Evolutionary conservation across 2,888 invertebrate species (phyloP).

Genomic region (Himalopsyche kuldschensis): DNA sequence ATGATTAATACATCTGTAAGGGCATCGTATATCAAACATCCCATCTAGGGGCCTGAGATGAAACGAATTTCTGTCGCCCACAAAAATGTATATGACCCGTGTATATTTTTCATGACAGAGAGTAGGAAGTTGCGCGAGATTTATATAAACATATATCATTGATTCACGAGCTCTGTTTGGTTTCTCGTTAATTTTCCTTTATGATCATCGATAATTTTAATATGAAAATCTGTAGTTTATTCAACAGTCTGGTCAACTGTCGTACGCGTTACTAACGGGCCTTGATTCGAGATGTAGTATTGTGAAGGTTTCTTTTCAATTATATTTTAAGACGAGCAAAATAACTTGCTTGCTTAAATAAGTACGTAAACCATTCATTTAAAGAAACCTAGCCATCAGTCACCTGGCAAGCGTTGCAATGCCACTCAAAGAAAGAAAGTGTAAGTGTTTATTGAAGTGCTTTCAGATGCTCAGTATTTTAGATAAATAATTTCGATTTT

Average conservation of each 20-base stretch:
- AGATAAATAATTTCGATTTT: too few relatives aligned
- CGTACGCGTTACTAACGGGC: too few relatives aligned
- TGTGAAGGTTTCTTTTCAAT: too few relatives aligned
- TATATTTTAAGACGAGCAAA: too few relatives aligned
- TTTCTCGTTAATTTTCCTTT: background rate
- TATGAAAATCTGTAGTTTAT: background rate
- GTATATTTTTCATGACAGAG: background rate
- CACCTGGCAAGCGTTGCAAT: too few relatives aligned
- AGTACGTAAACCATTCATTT: too few relatives aligned
- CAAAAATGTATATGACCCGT: conserved; percentile 8
- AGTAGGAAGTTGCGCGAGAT: conserved; percentile 15
- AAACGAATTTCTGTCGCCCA: conserved; percentile 23
- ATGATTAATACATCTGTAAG: conserved; percentile 32
- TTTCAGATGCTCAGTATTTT: too few relatives aligned
- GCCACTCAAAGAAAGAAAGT: too few relatives aligned
- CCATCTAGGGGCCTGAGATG: conserved; percentile 13
- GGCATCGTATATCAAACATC: conserved; percentile 23
- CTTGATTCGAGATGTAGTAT: too few relatives aligned
- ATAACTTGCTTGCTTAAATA: too few relatives aligned
- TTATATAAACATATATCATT: conserved; percentile 15
- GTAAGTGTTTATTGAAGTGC: too few relatives aligned
- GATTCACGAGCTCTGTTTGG: background rate
- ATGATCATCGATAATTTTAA: background rate
- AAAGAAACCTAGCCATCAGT: too few relatives aligned
- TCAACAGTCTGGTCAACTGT: background rate